Percentiles rank a stretch among this genome's conserved stretches.
Conservation (phyloP, 2,797 vertebrate species). For the Hybognathus amarus region DNA sequence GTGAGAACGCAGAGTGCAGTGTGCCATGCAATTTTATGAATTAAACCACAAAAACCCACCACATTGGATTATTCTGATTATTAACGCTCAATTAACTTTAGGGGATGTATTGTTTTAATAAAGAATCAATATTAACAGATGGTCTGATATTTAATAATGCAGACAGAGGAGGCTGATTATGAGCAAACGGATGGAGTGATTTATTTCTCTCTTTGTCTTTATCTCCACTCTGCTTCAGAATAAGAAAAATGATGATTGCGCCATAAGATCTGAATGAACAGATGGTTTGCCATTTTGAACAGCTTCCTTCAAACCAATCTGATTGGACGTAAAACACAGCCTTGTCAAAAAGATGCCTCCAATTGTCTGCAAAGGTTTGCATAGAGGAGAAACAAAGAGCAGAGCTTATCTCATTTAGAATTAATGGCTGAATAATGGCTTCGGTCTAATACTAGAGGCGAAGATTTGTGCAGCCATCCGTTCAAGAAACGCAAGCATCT, state of each 20-base stretch:
- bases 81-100: slow-evolving; percentile 18
- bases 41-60: slow-evolving; percentile 13
- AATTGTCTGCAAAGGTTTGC: background rate
- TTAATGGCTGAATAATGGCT: slow-evolving; percentile 35
- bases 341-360: slow-evolving; percentile 1
- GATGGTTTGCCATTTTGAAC: slow-evolving; percentile 45
- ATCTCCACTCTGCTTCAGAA: slow-evolving; percentile 16
- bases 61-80: slow-evolving; percentile 27
- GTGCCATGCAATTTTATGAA: slow-evolving; percentile 24
- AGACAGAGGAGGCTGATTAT: slow-evolving; percentile 35
- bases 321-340: background rate
- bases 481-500: background rate
- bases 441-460: background rate
- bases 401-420: slow-evolving; percentile 24
- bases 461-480: background rate
- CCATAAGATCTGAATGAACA: slow-evolving; percentile 40
- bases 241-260: slow-evolving; percentile 17
- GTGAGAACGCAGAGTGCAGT: slow-evolving; percentile 29
- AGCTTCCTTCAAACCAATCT: background rate
- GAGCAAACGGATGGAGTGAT: slow-evolving; percentile 27
- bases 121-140: slow-evolving; percentile 50
- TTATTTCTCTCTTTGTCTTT: slow-evolving; percentile 8
- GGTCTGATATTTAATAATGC: slow-evolving; percentile 41
- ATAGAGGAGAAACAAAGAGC: slow-evolving; percentile 4
- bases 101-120: slow-evolving; percentile 45